These are phyloP conservation scores for Agriotes lineatus DNA, from an alignment of 2,888 invertebrate genomes.

Conservation along the genomic window DNA sequence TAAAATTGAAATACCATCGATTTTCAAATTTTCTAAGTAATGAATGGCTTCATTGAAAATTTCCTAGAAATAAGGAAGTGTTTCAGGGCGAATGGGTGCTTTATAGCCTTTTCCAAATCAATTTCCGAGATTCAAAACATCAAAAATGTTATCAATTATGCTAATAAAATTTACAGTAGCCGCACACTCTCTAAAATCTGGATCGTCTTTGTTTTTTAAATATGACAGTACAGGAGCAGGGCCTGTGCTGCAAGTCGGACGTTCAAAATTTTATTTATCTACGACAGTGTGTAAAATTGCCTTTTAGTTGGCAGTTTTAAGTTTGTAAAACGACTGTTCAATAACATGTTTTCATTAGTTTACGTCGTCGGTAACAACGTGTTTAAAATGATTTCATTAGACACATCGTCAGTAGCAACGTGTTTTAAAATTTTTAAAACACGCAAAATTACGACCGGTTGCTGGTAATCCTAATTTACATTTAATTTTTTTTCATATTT, in stretches of 20 bases:
- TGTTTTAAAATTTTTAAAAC: too few species aligned
- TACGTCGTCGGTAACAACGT: too few species aligned
- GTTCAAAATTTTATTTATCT: constrained; percentile 31
- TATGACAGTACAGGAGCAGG: constrained; percentile 15
- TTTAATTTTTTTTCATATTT: too few species aligned
- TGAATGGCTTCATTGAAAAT: neutral
- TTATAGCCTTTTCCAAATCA: constrained; percentile 25
- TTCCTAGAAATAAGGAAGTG: neutral
- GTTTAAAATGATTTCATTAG: too few species aligned
- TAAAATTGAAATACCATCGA: constrained; percentile 4
- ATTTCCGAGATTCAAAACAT: constrained; percentile 36
- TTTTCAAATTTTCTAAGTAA: neutral
- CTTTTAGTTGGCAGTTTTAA: too few species aligned
- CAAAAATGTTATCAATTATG: constrained; percentile 37
- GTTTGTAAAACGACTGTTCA: too few species aligned
- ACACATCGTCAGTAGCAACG: too few species aligned
- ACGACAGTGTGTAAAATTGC: too few species aligned
- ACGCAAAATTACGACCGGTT: too few species aligned
- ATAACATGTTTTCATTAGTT: too few species aligned
- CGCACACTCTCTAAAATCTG: constrained; percentile 18
- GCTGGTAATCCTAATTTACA: too few species aligned
- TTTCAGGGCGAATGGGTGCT: constrained; percentile 25
- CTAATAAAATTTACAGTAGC: constrained; percentile 34
- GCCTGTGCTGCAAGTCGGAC: constrained; percentile 21
- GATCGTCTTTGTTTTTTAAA: constrained; percentile 3